phyloP scores from a whole-genome alignment of 2,113 vertebrate genomes.

The Lynx canadensis region DNA sequence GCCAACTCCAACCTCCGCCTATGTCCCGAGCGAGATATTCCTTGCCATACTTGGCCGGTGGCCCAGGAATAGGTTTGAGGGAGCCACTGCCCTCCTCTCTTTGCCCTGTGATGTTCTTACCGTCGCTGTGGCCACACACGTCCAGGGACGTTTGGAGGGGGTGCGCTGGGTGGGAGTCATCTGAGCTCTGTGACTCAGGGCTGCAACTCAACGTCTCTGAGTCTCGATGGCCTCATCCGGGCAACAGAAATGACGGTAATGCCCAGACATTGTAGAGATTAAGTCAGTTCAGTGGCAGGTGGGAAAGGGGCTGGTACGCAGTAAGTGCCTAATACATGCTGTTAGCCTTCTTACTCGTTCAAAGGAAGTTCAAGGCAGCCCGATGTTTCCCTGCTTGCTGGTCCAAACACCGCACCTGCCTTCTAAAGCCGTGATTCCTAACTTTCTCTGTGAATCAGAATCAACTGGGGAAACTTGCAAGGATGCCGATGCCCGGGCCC shows the following conservation, averaged over 20 bases:
- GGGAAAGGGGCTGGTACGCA: not conserved
- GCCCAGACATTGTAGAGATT: not conserved
- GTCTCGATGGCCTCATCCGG: not conserved
- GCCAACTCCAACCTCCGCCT: not conserved
- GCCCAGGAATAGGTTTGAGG: conserved; percentile 34
- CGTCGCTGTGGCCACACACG: not conserved
- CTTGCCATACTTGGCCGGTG: not conserved
- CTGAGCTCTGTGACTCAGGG: not conserved
- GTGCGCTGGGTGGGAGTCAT: rapidly evolving
- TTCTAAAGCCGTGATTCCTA: not conserved
- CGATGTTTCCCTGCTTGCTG: rapidly evolving
- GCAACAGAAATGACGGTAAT: not conserved
- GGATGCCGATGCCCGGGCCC: not conserved
- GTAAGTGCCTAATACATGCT: not conserved
- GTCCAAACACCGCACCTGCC: not conserved
- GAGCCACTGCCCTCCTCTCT: not conserved
- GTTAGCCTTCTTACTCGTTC: not conserved
- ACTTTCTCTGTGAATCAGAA: not conserved
- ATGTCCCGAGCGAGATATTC: conserved; percentile 65
- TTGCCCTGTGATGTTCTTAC: not conserved
- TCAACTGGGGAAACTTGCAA: too few relatives aligned
- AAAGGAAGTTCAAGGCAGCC: not conserved
- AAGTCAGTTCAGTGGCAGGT: not conserved
- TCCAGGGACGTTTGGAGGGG: not conserved
- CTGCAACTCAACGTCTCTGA: not conserved